phyloP scores from a whole-genome alignment of 2,797 vertebrate species.

The Mus caroli region DNA sequence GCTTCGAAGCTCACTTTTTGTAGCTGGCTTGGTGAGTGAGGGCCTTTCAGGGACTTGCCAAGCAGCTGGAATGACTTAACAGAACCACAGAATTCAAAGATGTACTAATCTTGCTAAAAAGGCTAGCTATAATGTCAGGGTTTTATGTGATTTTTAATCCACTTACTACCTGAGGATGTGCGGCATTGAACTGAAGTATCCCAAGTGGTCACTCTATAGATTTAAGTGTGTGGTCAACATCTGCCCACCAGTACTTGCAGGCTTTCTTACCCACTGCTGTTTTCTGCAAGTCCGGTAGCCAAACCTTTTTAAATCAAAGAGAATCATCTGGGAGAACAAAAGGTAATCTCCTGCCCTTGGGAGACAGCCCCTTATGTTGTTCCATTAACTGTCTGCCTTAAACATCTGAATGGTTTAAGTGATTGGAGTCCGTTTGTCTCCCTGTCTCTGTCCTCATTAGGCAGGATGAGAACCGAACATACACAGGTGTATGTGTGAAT shows the following conservation, averaged over 20 bases:
- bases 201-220: neutral
- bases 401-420: constrained; percentile 60
- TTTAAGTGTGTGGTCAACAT: neutral
- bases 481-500: neutral
- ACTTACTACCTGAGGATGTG: neutral
- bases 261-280: constrained; percentile 35
- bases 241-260: neutral
- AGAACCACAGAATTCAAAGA: neutral
- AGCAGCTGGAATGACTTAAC: neutral
- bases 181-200: neutral
- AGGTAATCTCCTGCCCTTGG: constrained; percentile 38
- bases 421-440: constrained; percentile 41
- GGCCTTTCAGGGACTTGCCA: neutral
- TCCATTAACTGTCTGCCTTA: constrained; percentile 67
- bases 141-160: constrained; percentile 51
- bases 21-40: neutral
- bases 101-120: constrained; percentile 15
- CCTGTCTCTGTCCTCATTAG: constrained; percentile 16
- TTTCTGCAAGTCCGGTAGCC: constrained; percentile 27
- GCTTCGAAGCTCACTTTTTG: neutral
- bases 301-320: constrained; percentile 73
- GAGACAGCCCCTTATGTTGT: neutral
- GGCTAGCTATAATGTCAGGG: neutral
- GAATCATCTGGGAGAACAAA: constrained; percentile 67
- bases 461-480: neutral